phyloP scores from a whole-genome alignment of 2,888 invertebrate genomes.

The Frankliniella intonsa region DNA sequence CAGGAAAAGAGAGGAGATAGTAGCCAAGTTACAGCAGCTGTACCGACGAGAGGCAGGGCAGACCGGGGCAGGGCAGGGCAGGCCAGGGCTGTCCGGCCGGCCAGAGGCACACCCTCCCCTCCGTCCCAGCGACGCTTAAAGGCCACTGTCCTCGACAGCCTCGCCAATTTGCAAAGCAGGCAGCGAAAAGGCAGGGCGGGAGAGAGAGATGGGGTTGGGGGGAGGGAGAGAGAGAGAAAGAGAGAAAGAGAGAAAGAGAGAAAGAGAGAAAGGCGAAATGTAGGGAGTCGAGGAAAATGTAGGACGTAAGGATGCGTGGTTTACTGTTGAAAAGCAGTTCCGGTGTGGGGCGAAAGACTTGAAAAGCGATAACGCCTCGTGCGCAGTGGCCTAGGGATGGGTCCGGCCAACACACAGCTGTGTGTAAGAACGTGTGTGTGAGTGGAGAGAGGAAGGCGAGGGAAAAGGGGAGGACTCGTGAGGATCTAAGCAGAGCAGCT shows the following conservation, averaged over 20 bases:
- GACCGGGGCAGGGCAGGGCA: too few species aligned
- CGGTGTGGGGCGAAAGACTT: neutral
- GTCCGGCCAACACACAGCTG: neutral
- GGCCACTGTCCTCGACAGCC: neutral
- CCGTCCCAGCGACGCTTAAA: neutral
- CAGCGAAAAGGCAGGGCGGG: too few species aligned
- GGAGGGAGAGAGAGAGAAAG: too few species aligned
- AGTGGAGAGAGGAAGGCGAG: neutral
- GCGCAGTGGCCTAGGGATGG: neutral
- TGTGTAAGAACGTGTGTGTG: too few species aligned
- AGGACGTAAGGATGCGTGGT: neutral
- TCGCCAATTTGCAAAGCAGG: neutral
- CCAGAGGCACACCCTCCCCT: neutral
- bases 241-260: too few species aligned
- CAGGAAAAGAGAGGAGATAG: slow-evolving; percentile 24
- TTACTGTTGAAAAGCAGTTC: neutral
- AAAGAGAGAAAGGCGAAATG: too few species aligned
- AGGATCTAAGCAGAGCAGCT: slow-evolving; percentile 11
- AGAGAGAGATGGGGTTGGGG: too few species aligned
- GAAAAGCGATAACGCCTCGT: neutral
- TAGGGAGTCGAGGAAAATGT: too few species aligned
- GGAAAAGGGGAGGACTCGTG: neutral
- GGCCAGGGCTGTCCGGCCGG: neutral
- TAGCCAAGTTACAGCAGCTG: slow-evolving; percentile 10
- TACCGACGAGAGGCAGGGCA: neutral